Evolutionary conservation across 2,888 invertebrate genomes (phyloP).

Genomic region (Malacosoma neustria): DNA sequence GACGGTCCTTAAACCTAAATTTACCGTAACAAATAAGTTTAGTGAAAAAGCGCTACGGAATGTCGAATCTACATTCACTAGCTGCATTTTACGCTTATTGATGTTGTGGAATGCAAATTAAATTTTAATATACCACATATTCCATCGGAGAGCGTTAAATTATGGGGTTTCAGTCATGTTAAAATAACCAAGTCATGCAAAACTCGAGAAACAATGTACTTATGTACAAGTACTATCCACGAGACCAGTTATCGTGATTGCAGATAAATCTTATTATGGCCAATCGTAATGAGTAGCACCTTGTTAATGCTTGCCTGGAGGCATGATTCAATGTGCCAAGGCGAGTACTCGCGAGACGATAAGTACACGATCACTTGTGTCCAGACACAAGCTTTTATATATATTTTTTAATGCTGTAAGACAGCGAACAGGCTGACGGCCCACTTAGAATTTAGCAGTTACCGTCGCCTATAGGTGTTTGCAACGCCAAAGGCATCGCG

Average conservation of each 20-base stretch:
- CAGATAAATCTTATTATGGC: constrained; percentile 13
- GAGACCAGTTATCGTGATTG: constrained; percentile 2
- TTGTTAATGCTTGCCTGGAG: constrained; percentile 16
- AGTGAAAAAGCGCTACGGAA: too few relatives aligned
- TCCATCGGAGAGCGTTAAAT: not conserved
- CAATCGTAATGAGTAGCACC: constrained; percentile 21
- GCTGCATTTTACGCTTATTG: too few relatives aligned
- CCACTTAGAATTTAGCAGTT: too few relatives aligned
- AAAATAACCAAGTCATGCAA: not conserved
- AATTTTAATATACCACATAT: too few relatives aligned
- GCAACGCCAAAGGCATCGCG: too few relatives aligned
- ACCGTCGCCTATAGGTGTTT: too few relatives aligned
- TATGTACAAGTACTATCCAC: not conserved
- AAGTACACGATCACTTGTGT: constrained; percentile 37
- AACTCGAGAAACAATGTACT: not conserved
- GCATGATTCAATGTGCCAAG: constrained; percentile 17
- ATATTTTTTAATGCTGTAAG: too few relatives aligned
- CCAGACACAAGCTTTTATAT: constrained; percentile 25
- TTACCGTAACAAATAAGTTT: too few relatives aligned
- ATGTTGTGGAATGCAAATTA: too few relatives aligned
- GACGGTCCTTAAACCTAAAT: too few relatives aligned
- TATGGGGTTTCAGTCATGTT: not conserved
- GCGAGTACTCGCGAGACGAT: constrained; percentile 20
- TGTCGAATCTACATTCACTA: too few relatives aligned
- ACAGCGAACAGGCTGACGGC: too few relatives aligned